Percentiles rank a stretch among this genome's conserved stretches.
These are phyloP conservation scores for Argynnis bischoffii DNA, from an alignment of 2,888 invertebrate species.

Conservation along the genomic window DNA sequence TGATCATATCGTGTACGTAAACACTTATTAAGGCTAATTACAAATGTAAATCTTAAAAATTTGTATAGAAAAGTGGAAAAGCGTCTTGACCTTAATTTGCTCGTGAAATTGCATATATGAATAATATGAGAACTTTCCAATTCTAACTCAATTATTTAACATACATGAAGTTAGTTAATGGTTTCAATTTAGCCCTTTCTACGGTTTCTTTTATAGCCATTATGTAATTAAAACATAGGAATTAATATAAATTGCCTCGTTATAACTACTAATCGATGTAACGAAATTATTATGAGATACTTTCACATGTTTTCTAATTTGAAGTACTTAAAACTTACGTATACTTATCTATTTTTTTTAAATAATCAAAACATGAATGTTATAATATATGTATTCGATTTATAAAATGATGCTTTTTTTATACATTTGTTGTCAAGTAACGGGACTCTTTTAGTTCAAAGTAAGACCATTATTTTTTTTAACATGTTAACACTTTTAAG, in stretches of 20 bases:
- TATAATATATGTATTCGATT: too few relatives aligned
- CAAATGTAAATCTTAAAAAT: conserved; percentile 22
- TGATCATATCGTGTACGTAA: conserved; percentile 18
- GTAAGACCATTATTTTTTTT: not conserved
- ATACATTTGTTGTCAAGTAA: not conserved
- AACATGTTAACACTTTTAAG: conserved; percentile 1
- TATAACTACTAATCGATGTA: too few relatives aligned
- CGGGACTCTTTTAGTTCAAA: conserved; percentile 9
- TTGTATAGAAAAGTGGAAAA: conserved; percentile 27
- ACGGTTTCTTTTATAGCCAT: conserved; percentile 16
- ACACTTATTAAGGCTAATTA: conserved; percentile 33
- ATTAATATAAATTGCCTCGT: too few relatives aligned
- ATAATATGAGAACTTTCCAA: conserved; percentile 34
- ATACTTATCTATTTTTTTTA: too few relatives aligned
- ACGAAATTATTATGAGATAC: too few relatives aligned
- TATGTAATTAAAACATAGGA: not conserved
- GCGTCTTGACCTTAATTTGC: conserved; percentile 30
- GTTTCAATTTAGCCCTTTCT: conserved; percentile 18
- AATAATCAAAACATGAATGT: too few relatives aligned
- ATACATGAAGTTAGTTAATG: conserved; percentile 7
- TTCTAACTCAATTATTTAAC: conserved; percentile 24
- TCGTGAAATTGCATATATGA: conserved; percentile 29
- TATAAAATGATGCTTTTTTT: too few relatives aligned
- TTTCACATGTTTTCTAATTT: too few relatives aligned
- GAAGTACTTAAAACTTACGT: too few relatives aligned